Evolutionary conservation across 2,797 vertebrate genomes (phyloP).

Genomic region (Carduelis carduelis): DNA sequence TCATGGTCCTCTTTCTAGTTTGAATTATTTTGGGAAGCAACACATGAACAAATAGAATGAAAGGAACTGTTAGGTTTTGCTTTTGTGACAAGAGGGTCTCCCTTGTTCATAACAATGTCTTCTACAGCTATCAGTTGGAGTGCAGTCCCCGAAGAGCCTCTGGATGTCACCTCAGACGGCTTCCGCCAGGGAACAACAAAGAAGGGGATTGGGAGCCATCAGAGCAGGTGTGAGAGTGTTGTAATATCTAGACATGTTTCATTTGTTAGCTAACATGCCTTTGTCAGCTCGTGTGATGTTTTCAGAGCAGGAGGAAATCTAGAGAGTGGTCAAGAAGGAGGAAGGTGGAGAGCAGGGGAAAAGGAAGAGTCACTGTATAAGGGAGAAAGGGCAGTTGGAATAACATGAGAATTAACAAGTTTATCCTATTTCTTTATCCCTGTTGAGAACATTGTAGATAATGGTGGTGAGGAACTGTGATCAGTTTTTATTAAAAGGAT

Average conservation of each 20-base stretch:
- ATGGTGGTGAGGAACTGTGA: neutral
- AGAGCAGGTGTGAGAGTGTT: conserved; percentile 81
- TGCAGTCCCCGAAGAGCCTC: conserved; percentile 81
- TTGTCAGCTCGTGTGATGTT: neutral
- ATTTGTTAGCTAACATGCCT: neutral
- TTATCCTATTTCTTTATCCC: neutral
- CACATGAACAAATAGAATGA: neutral
- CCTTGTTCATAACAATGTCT: conserved; percentile 4
- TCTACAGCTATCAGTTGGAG: conserved; percentile 92
- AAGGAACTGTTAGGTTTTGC: neutral
- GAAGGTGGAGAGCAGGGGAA: neutral
- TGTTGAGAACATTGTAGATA: neutral
- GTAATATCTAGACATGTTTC: neutral
- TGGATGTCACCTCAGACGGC: conserved; percentile 92
- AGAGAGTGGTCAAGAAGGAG: neutral
- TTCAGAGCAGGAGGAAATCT: neutral
- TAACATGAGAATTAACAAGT: neutral
- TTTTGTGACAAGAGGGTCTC: neutral
- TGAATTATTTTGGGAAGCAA: neutral
- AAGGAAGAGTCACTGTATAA: neutral
- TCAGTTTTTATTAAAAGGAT: neutral
- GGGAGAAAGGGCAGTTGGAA: neutral
- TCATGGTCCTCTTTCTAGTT: neutral
- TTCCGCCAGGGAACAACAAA: conserved; percentile 92
- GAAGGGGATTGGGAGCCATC: conserved; percentile 78